Percentiles rank a stretch among this genome's conserved stretches.
These are phyloP conservation scores for Anas platyrhynchos DNA, from an alignment of 2,113 vertebrate genomes.

Conservation along the genomic window DNA sequence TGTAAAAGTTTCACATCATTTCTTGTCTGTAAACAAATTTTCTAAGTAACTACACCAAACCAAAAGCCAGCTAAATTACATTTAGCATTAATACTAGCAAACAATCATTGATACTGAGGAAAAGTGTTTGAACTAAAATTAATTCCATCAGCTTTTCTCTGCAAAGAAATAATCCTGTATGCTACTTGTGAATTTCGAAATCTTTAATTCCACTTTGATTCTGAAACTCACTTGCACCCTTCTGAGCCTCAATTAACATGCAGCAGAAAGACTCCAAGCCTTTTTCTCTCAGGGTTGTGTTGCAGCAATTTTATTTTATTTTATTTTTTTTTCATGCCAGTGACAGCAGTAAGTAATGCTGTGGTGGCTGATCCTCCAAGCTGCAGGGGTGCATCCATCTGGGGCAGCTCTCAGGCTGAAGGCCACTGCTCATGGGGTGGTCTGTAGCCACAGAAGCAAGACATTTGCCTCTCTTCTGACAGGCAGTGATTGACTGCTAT, in stretches of 20 bases:
- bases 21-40: background rate
- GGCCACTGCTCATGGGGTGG: background rate
- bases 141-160: background rate
- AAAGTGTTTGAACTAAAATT: background rate
- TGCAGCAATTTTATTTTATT: too few relatives aligned
- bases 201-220: background rate
- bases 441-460: background rate
- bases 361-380: background rate
- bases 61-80: background rate
- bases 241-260: background rate
- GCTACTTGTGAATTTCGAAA: background rate
- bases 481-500: background rate
- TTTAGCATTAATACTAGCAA: background rate
- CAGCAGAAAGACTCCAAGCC: accelerated
- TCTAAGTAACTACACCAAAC: background rate
- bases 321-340: accelerated
- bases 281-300: accelerated
- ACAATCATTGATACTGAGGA: background rate
- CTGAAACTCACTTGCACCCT: background rate
- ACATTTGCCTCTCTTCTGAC: background rate
- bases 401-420: background rate
- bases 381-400: background rate
- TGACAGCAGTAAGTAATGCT: background rate
- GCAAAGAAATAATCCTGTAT: background rate
- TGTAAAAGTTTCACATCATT: background rate